Evolutionary conservation across 2,888 invertebrate species (phyloP).

Genomic region (Gastrophysa polygoni): DNA sequence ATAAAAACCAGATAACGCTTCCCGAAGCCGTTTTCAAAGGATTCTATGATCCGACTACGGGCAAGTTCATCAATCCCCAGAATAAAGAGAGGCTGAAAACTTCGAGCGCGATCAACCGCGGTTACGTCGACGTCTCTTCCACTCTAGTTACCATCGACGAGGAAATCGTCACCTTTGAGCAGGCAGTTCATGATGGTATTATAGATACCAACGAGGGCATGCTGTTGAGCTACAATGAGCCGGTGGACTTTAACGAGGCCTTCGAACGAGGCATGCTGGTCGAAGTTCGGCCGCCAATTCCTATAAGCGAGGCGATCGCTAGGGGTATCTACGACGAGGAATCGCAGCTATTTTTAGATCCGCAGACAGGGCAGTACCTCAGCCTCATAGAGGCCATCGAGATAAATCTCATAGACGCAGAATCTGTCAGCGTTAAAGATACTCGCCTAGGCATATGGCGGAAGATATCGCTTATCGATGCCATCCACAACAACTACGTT

Average conservation of each 20-base stretch:
- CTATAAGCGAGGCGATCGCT: conserved; percentile 79
- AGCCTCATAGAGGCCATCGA: conserved; percentile 84
- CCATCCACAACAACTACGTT: conserved; percentile 76
- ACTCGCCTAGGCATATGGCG: conserved; percentile 76
- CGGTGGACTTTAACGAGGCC: conserved; percentile 81
- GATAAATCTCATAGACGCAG: conserved; percentile 79
- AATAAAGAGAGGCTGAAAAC: conserved; percentile 81
- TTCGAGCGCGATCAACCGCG: conserved; percentile 82
- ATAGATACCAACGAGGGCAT: conserved; percentile 77
- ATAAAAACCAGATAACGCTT: conserved; percentile 81
- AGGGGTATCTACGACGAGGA: conserved; percentile 81
- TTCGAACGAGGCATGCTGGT: conserved; percentile 82
- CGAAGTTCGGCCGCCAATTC: conserved; percentile 81
- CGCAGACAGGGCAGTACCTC: conserved; percentile 76
- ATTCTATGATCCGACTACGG: conserved; percentile 84
- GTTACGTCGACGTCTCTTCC: conserved; percentile 82
- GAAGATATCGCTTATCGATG: conserved; percentile 78
- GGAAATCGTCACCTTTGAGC: conserved; percentile 80
- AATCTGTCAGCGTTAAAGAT: conserved; percentile 83
- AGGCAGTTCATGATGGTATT: conserved; percentile 78
- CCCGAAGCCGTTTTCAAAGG: conserved; percentile 92
- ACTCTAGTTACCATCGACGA: conserved; percentile 85
- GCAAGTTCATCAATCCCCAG: conserved; percentile 79
- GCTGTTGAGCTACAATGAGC: conserved; percentile 62
- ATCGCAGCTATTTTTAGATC: conserved; percentile 83